These are phyloP conservation scores for Priocnemis perturbator DNA, from an alignment of 2,888 invertebrate genomes.

Conservation along the genomic window DNA sequence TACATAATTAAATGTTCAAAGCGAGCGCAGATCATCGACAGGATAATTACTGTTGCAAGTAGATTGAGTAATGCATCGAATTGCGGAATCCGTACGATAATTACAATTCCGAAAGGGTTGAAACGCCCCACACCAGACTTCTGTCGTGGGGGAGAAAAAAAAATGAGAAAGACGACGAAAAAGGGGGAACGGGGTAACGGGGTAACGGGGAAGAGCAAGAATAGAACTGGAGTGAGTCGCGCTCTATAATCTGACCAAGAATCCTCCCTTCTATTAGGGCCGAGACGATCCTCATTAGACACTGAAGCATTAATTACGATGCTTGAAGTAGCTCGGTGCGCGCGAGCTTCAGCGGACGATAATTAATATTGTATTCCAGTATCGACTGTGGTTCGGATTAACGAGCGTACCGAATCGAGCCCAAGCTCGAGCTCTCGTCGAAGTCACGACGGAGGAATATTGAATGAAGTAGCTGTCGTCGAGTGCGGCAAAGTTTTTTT, in stretches of 20 bases:
- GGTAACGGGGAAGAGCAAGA: neutral
- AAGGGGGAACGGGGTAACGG: neutral
- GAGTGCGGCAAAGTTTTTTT: too few species aligned
- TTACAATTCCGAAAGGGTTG: too few species aligned
- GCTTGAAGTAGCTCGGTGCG: slow-evolving; percentile 23
- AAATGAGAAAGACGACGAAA: neutral
- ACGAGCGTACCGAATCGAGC: slow-evolving; percentile 2
- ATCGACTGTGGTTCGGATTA: neutral
- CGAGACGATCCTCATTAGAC: slow-evolving; percentile 16
- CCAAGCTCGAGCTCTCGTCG: too few species aligned
- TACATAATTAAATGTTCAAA: neutral
- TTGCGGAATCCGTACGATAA: too few species aligned
- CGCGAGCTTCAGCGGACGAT: slow-evolving; percentile 29
- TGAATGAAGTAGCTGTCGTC: too few species aligned
- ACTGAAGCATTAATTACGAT: slow-evolving; percentile 42
- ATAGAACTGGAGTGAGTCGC: neutral
- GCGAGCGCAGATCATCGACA: neutral
- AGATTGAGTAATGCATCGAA: neutral
- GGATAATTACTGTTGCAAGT: neutral
- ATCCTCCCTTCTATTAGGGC: too few species aligned
- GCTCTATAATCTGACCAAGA: too few species aligned
- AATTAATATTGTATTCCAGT: slow-evolving; percentile 43
- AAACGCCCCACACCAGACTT: too few species aligned
- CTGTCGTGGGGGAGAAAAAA: neutral
- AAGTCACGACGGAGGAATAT: too few species aligned